phyloP scores from a whole-genome alignment of 2,888 invertebrate genomes.

The Hypercompe scribonia region DNA sequence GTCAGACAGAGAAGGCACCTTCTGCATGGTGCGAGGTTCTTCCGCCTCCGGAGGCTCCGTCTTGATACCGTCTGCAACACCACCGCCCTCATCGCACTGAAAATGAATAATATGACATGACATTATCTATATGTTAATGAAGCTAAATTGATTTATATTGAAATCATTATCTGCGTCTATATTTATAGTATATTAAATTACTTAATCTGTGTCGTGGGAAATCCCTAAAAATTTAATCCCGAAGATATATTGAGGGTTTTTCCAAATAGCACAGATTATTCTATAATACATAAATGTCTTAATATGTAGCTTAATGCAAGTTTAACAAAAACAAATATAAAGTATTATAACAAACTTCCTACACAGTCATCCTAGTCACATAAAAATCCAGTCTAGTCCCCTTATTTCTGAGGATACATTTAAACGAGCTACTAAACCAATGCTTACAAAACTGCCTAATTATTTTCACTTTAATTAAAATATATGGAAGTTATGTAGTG shows the following conservation, averaged over 20 bases:
- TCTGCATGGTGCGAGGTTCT: conserved; percentile 92
- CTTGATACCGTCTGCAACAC: conserved; percentile 87
- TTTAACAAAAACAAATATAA: no score
- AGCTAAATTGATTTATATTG: background rate
- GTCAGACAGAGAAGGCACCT: conserved; percentile 96
- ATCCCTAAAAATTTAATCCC: no score
- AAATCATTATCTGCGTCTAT: background rate
- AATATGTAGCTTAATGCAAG: no score
- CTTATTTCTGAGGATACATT: no score
- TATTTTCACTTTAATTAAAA: no score
- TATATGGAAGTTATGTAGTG: no score
- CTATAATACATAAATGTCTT: background rate
- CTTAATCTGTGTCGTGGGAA: no score
- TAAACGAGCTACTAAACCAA: no score
- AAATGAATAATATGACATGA: conserved; percentile 6
- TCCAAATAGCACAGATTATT: background rate
- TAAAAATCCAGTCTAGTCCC: no score
- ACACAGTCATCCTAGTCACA: no score
- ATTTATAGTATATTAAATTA: background rate
- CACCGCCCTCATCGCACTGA: conserved; percentile 88
- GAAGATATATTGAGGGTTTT: background rate
- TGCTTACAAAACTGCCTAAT: no score
- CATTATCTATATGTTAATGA: background rate
- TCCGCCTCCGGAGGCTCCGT: conserved; percentile 85
- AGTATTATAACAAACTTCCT: no score